Percentiles rank a stretch among this genome's conserved stretches.
Evolutionary conservation across 2,888 invertebrate genomes (phyloP).

Genomic region (Palloptera scutellata): DNA sequence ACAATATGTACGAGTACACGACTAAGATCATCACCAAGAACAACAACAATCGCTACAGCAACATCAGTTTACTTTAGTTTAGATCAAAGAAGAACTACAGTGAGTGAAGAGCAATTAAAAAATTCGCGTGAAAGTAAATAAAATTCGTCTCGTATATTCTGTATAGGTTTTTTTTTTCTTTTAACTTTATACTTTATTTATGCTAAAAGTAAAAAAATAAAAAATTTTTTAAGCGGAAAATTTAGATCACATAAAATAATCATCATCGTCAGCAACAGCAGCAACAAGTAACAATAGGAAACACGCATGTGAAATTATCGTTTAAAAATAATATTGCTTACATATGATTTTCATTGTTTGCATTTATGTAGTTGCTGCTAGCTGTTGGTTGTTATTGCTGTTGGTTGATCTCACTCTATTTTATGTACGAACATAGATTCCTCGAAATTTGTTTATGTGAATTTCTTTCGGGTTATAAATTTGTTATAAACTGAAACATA

Average conservation of each 20-base stretch:
- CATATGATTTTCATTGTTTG: slow-evolving; percentile 29
- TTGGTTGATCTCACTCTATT: too few relatives aligned
- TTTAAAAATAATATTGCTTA: slow-evolving; percentile 16
- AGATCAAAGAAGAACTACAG: too few relatives aligned
- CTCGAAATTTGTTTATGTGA: too few relatives aligned
- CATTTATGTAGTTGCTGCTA: slow-evolving; percentile 37
- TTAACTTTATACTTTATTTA: background rate
- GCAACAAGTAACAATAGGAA: background rate
- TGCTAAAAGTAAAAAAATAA: background rate
- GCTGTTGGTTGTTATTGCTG: too few relatives aligned
- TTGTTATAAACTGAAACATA: too few relatives aligned
- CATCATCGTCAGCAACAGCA: background rate
- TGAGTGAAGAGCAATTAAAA: background rate
- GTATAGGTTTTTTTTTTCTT: too few relatives aligned
- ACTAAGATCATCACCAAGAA: too few relatives aligned
- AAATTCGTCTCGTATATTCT: background rate
- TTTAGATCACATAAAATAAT: slow-evolving; percentile 40
- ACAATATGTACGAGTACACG: too few relatives aligned
- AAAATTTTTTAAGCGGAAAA: slow-evolving; percentile 11
- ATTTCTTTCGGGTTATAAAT: too few relatives aligned
- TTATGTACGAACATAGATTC: too few relatives aligned
- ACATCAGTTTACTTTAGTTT: too few relatives aligned
- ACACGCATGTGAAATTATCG: background rate
- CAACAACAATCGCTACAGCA: too few relatives aligned
- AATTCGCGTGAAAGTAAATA: slow-evolving; percentile 20